A percentile compares a stretch with the other conserved stretches of the same genome.
Evolutionary conservation across 2,888 invertebrate genomes (phyloP).

Genomic region (Amblyjoppa fuscipennis): DNA sequence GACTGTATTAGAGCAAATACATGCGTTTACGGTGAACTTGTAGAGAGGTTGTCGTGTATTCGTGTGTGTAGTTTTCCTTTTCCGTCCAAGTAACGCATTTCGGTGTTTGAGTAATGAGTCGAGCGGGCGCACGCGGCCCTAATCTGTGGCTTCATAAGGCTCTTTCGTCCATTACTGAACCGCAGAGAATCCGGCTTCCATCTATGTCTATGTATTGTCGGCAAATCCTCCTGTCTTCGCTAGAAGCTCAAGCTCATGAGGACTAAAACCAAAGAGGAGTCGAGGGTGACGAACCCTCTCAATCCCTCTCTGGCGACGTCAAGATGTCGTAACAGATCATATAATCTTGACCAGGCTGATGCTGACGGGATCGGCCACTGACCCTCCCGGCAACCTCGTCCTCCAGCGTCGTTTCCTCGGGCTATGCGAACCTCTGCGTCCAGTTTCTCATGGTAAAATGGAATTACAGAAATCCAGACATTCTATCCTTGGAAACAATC

Average conservation of each 20-base stretch:
- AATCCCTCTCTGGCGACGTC: slow-evolving; percentile 26
- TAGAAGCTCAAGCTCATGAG: slow-evolving; percentile 33
- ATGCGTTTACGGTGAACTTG: neutral
- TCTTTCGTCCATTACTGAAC: slow-evolving; percentile 51
- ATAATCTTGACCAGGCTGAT: slow-evolving; percentile 56
- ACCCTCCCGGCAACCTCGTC: slow-evolving; percentile 44
- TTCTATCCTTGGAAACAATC: neutral
- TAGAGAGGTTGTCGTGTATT: neutral
- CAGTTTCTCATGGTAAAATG: neutral
- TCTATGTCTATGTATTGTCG: slow-evolving; percentile 27
- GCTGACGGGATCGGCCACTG: slow-evolving; percentile 53
- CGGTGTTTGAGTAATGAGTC: slow-evolving; percentile 76
- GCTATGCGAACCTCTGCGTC: slow-evolving; percentile 9
- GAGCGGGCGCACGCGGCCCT: slow-evolving; percentile 69
- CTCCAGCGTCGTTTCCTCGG: neutral
- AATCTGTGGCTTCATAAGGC: slow-evolving; percentile 68
- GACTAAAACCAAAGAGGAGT: slow-evolving; percentile 41
- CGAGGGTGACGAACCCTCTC: slow-evolving; percentile 31
- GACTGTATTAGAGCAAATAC: too few relatives aligned
- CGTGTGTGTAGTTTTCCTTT: neutral
- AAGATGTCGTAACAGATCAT: slow-evolving; percentile 41
- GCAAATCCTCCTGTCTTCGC: slow-evolving; percentile 47
- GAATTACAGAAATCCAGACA: neutral
- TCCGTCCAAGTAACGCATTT: slow-evolving; percentile 63
- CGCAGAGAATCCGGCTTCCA: slow-evolving; percentile 27